Evolutionary conservation across 1,140 invertebrate species (phyloP).

Genomic region (Caenorhabditis brenneri): DNA sequence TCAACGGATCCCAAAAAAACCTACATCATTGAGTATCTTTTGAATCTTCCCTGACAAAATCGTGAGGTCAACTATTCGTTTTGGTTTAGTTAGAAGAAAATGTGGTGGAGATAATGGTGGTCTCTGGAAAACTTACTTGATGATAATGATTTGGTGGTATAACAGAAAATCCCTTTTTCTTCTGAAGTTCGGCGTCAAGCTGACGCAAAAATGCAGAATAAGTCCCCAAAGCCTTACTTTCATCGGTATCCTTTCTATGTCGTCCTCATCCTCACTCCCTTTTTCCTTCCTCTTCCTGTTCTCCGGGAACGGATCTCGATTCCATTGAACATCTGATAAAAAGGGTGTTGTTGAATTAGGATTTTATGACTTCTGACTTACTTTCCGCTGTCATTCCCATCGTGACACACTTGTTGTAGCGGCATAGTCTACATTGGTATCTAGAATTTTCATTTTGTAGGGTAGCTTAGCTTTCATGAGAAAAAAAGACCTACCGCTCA

Average conservation of each 20-base stretch:
- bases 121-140: neutral
- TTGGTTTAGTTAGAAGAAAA: neutral
- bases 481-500: neutral
- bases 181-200: too few species aligned
- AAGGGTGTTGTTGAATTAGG: too few species aligned
- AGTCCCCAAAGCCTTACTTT: too few species aligned
- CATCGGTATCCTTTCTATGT: too few species aligned
- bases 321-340: slow-evolving; percentile 10
- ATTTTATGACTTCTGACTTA: neutral
- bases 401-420: neutral
- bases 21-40: slow-evolving; percentile 15
- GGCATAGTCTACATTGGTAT: slow-evolving; percentile 9
- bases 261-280: neutral
- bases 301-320: slow-evolving; percentile 25
- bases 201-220: too few species aligned
- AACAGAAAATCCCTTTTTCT: neutral
- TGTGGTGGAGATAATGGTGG: neutral
- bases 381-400: slow-evolving; percentile 25
- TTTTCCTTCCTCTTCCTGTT: neutral
- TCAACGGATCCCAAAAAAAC: too few species aligned
- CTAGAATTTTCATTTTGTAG: neutral
- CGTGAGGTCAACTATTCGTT: slow-evolving; percentile 7
- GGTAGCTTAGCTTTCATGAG: rapidly evolving
- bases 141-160: too few species aligned
- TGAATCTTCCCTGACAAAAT: neutral